Evolutionary conservation across 2,888 invertebrate species (phyloP), one percentile per base, ranked within the genome.

Genomic region (Eristalis intricaria): DNA sequence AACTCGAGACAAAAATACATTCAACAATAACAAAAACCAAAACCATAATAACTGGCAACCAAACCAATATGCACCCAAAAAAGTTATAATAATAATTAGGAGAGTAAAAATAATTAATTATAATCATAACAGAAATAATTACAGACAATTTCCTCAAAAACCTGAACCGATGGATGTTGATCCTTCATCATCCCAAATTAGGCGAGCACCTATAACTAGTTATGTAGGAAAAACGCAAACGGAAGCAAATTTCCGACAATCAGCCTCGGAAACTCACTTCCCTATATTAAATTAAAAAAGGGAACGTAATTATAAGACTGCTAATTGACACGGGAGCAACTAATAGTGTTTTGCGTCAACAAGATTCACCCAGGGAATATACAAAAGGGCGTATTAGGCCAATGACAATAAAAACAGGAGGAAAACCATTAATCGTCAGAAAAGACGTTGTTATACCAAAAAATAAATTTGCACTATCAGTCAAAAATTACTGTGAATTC

Each of bases 261-360:
- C 38, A 38, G 40, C 40, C 61, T 71, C 60, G 38, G 60, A 60
- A 60, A 38, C n/a, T n/a, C n/a, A n/a, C n/a, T n/a, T n/a, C 61
- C 43, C 61, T 63, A 63, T 63, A 73, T 73, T 73, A 43, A 63
- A 63, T 29, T 73, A 1, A 35, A 43, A 73, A 73, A 43, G 32
- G 13, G 4, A 50, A 73, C 2, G 40, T n/a, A 38, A 73, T 19
- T 19, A 43, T 63, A 73, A 73, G 63, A 61, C 43, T 43, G 40
- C 61, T 71, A 61, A 13, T 71, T 61, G 26, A 71, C 22, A 61
- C 61, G 4, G 40, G 73, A 43, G 40, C 40, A 43, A 43, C 29
- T 43, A 63, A 61, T 10, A 63, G 29, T 63, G 43, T 73, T 63
- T 63, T 73, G 32, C 43, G 73, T 63, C 29, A 68, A 68, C 26